Percentiles rank a stretch among this genome's conserved stretches.
Conservation (phyloP, 2,888 invertebrate species). For the Limnephilus lunatus region DNA sequence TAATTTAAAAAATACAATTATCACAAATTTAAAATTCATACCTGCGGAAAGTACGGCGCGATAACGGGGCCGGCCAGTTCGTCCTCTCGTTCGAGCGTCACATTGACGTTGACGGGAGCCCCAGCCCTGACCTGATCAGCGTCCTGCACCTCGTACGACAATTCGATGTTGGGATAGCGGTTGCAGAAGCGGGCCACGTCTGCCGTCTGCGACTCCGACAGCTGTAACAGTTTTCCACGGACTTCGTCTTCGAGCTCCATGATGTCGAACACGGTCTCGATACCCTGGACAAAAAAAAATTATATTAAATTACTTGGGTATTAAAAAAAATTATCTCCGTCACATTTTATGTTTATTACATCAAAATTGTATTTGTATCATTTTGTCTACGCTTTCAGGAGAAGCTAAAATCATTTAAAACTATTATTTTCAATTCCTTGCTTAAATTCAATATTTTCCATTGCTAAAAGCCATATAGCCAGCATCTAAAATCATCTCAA, state of each 20-base stretch:
- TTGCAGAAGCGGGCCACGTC: conserved; percentile 99
- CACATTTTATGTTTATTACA: no score
- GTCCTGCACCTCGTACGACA: conserved; percentile 89
- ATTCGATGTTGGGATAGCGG: conserved; percentile 98
- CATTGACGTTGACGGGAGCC: conserved; percentile 90
- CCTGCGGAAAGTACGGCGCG: conserved; percentile 98
- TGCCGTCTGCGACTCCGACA: conserved; percentile 93
- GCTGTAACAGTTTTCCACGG: conserved; percentile 85
- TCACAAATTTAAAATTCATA: conserved; percentile 68
- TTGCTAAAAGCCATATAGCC: no score
- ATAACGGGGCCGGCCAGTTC: conserved; percentile 98
- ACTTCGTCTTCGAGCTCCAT: conserved; percentile 97
- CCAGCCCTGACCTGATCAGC: conserved; percentile 80
- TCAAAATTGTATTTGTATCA: no score
- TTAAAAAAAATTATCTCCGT: no score
- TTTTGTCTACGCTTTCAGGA: no score
- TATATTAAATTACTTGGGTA: neutral
- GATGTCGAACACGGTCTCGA: conserved; percentile 96
- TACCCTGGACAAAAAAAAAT: conserved; percentile 73
- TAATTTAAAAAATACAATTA: neutral
- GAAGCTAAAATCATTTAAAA: no score
- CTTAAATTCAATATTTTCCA: no score
- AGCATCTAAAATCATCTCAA: no score
- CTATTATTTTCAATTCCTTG: no score
- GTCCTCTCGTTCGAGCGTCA: conserved; percentile 96